Percentiles rank a stretch among this genome's conserved stretches.
These are phyloP conservation scores for Chloroceryle inda DNA, from an alignment of 2,797 vertebrate genomes.

Conservation along the genomic window DNA sequence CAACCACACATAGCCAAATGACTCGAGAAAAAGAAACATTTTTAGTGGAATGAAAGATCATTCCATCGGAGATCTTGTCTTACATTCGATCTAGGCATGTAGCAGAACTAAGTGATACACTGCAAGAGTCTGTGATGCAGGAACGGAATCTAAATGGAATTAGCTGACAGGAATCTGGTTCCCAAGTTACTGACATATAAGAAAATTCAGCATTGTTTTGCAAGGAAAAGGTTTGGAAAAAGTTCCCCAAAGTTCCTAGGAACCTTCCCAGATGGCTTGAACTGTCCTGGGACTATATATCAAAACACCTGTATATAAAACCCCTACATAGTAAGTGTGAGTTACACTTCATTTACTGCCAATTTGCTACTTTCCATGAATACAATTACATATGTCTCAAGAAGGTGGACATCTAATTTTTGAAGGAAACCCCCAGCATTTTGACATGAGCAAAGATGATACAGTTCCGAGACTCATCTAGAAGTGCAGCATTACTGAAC, in stretches of 20 bases:
- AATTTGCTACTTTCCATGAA: neutral
- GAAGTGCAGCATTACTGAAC: neutral
- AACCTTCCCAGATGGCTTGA: neutral
- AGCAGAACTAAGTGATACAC: neutral
- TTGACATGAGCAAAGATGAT: neutral
- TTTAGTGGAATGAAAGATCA: neutral
- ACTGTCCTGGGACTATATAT: neutral
- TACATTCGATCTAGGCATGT: neutral
- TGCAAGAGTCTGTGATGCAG: fast-evolving
- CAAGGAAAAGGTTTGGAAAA: neutral
- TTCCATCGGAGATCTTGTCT: neutral
- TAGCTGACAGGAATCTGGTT: neutral
- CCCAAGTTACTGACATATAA: neutral
- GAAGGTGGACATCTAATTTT: neutral
- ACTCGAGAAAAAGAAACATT: neutral
- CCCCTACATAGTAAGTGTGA: fast-evolving
- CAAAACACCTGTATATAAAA: neutral
- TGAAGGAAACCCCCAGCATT: neutral
- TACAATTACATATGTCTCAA: neutral
- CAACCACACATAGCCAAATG: neutral
- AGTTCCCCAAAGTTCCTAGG: neutral
- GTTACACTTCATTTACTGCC: neutral
- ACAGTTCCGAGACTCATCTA: neutral
- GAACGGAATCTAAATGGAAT: neutral
- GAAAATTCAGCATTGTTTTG: neutral